Percentiles rank a stretch among this genome's conserved stretches.
phyloP scores from a whole-genome alignment of 2,113 vertebrate genomes.

The Morone saxatilis region DNA sequence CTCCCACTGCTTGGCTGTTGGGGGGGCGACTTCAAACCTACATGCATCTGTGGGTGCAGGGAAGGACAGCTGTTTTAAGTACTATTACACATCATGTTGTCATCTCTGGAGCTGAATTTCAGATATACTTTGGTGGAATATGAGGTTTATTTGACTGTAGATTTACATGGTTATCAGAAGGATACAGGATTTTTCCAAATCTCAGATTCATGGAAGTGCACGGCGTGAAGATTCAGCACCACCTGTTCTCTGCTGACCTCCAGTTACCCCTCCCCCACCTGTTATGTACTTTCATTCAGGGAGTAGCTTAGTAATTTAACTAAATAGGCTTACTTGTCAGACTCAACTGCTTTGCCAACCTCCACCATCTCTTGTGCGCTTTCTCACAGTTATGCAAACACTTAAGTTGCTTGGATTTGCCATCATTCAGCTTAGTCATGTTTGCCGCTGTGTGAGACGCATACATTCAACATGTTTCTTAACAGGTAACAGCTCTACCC shows the following conservation, averaged over 20 bases:
- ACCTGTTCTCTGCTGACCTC: slow-evolving; percentile 63
- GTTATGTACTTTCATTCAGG: slow-evolving; percentile 67
- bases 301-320: slow-evolving; percentile 75
- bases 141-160: neutral
- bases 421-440: slow-evolving; percentile 24
- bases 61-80: neutral
- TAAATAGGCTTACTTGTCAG: slow-evolving; percentile 77
- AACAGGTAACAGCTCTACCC: neutral
- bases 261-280: slow-evolving; percentile 52
- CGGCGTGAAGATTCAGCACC: slow-evolving; percentile 31
- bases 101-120: neutral
- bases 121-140: neutral
- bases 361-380: slow-evolving; percentile 37
- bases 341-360: slow-evolving; percentile 66
- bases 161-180: neutral
- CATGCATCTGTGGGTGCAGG: neutral
- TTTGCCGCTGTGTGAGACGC: slow-evolving; percentile 13
- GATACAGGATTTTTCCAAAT: neutral
- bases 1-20: slow-evolving; percentile 28
- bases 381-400: slow-evolving; percentile 62
- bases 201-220: neutral
- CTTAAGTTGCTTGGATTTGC: slow-evolving; percentile 40
- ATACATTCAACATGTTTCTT: neutral
- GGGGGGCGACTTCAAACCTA: slow-evolving; percentile 3
- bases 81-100: neutral